phyloP scores from a whole-genome alignment of 1,140 invertebrate species.

The Pygmarrhopalites habei region DNA sequence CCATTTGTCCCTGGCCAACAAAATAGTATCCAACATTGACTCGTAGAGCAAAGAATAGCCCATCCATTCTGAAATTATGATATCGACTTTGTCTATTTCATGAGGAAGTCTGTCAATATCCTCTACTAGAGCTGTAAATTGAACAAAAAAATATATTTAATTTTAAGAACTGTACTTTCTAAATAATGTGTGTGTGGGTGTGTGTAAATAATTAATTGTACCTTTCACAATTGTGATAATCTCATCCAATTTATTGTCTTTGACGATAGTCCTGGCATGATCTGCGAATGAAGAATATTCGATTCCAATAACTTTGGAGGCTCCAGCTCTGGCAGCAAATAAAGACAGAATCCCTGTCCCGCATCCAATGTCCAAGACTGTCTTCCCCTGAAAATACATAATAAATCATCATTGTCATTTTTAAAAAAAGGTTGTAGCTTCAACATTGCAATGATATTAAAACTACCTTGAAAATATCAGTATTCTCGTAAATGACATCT shows the following conservation, averaged over 20 bases:
- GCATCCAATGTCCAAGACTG: conserved; percentile 59
- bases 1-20: conserved; percentile 57
- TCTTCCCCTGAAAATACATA: conserved; percentile 42
- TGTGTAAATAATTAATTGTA: neutral
- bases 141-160: too few relatives aligned
- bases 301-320: conserved; percentile 54
- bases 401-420: conserved; percentile 5
- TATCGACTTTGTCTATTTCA: conserved; percentile 51
- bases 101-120: conserved; percentile 48
- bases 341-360: conserved; percentile 60
- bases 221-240: conserved; percentile 53
- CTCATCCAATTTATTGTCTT: conserved; percentile 20
- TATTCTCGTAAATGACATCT: conserved; percentile 56
- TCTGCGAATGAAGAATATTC: conserved; percentile 52
- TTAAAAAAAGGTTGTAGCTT: conserved; percentile 48
- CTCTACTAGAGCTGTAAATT: conserved; percentile 47
- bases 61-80: conserved; percentile 62
- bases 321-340: conserved; percentile 59
- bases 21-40: conserved; percentile 53
- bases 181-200: too few relatives aligned
- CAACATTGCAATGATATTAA: conserved; percentile 87
- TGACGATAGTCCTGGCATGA: conserved; percentile 46
- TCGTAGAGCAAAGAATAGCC: conserved; percentile 59
- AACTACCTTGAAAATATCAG: conserved; percentile 50
- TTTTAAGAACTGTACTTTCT: too few relatives aligned